These are phyloP conservation scores for Nothura maculosa DNA, from an alignment of 2,797 vertebrate genomes.

Conservation along the genomic window DNA sequence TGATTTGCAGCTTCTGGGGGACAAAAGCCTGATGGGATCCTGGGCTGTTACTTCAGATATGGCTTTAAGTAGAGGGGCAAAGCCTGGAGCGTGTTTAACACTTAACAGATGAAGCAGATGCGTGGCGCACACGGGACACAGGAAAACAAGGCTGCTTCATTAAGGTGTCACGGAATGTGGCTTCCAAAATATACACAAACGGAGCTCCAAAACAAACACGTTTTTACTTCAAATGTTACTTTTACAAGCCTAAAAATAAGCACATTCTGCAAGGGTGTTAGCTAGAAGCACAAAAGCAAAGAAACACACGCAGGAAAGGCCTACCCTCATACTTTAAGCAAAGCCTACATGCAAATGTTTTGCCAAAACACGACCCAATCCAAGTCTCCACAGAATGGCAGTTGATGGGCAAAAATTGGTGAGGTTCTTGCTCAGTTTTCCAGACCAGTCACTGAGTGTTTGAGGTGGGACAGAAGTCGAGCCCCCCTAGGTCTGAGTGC, in stretches of 20 bases:
- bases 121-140: background rate
- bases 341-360: background rate
- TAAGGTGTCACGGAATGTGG: background rate
- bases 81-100: background rate
- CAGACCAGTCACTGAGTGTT: background rate
- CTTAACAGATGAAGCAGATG: background rate
- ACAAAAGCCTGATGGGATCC: background rate
- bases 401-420: rapidly evolving
- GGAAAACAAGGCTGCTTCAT: background rate
- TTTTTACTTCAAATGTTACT: background rate
- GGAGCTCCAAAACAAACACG: background rate
- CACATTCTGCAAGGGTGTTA: background rate
- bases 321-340: rapidly evolving
- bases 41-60: background rate
- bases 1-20: background rate
- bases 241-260: background rate
- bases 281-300: background rate
- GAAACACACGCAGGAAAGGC: background rate
- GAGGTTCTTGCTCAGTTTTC: background rate
- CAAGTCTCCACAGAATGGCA: background rate
- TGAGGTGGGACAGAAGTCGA: background rate
- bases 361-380: background rate
- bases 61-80: background rate
- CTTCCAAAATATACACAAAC: background rate
- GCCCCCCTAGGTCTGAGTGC: background rate